Conservation (phyloP, 2,113 vertebrate genomes). For the Isichthys henryi region DNA sequence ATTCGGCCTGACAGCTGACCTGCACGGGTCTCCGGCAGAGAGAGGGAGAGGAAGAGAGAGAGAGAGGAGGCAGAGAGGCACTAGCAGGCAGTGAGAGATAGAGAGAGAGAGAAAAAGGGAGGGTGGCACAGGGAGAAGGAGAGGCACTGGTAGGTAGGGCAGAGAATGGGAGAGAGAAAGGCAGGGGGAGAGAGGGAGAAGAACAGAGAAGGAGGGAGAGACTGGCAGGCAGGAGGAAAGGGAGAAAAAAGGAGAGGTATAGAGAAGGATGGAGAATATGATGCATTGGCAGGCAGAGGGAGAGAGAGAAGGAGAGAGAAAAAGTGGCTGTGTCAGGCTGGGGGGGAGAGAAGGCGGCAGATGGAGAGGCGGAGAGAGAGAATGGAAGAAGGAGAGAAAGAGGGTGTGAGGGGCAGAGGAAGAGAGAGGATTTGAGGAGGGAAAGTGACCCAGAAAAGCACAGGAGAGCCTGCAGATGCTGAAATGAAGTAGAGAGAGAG, state of each 20-base stretch:
- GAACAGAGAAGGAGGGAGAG: not conserved
- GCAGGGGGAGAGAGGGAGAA: not conserved
- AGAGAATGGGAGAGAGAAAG: too few species aligned
- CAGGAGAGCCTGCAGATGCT: not conserved
- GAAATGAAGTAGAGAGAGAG: not conserved
- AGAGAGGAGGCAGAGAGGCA: not conserved
- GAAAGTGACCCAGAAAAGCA: not conserved
- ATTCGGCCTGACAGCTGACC: conserved; percentile 7
- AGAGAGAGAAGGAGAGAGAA: not conserved
- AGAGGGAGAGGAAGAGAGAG: not conserved
- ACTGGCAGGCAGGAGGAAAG: not conserved
- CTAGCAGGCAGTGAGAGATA: not conserved
- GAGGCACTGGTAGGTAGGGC: not conserved
- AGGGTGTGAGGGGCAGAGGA: not conserved
- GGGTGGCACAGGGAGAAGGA: not conserved
- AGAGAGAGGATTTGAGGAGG: not conserved
- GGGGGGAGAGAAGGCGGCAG: not conserved
- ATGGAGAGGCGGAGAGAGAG: not conserved
- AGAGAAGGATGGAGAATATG: not conserved
- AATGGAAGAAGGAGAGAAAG: not conserved
- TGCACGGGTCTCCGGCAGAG: not conserved
- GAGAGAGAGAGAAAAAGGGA: not conserved
- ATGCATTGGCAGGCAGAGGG: not conserved
- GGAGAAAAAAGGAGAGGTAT: not conserved
- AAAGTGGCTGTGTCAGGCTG: not conserved